A percentile compares a stretch with the other conserved stretches of the same genome.
Evolutionary conservation across 2,797 vertebrate genomes (phyloP).

Genomic region (Dipus sagitta): DNA sequence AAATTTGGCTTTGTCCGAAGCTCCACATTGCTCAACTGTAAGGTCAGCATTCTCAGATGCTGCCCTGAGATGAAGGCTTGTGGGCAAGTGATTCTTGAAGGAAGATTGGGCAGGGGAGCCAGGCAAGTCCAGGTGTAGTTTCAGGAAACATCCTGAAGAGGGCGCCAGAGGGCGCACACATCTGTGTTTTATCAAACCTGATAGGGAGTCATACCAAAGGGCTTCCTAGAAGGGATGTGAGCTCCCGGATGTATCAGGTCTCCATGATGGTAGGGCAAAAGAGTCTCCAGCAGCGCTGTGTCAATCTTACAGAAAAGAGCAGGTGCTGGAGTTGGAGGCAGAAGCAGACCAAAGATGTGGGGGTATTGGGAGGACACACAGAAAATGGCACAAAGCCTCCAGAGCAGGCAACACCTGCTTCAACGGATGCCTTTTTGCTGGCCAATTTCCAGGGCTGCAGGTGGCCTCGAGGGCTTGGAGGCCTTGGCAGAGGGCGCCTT

Average conservation of each 20-base stretch:
- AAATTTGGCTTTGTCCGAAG: conserved; percentile 82
- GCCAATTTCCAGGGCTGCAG: background rate
- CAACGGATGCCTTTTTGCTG: background rate
- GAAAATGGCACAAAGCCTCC: background rate
- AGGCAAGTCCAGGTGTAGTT: background rate
- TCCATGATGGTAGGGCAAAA: background rate
- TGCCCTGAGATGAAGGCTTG: background rate
- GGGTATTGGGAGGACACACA: background rate
- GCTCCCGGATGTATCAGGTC: background rate
- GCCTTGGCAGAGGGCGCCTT: background rate
- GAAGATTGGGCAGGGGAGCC: background rate
- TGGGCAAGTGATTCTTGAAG: conserved; percentile 4
- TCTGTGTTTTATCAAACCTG: background rate
- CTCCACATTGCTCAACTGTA: conserved; percentile 39
- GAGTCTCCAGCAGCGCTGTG: background rate
- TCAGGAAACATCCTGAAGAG: background rate
- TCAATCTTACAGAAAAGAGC: background rate
- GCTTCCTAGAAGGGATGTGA: background rate
- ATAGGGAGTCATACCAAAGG: background rate
- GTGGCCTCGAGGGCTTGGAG: background rate
- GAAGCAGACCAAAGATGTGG: background rate
- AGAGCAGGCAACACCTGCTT: background rate
- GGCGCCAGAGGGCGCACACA: background rate
- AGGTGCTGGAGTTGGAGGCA: background rate
- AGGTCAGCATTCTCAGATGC: conserved; percentile 32